Percentiles rank a stretch among this genome's conserved stretches.
Evolutionary conservation across 2,888 invertebrate species (phyloP).

Genomic region (Ceratothoa steindachneri): DNA sequence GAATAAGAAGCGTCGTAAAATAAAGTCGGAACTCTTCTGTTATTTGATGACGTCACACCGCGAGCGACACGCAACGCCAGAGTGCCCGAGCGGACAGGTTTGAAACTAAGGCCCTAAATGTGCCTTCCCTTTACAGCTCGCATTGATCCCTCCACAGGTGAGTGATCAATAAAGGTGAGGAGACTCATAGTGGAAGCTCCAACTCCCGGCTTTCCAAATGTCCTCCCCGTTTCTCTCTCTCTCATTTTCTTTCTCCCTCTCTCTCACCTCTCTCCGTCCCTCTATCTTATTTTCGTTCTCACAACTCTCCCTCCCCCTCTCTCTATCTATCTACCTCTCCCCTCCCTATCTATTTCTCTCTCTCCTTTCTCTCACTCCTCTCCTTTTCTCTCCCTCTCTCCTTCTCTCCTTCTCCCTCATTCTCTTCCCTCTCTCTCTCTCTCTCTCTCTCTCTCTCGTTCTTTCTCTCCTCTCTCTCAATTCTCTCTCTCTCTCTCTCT

Average conservation of each 20-base stretch:
- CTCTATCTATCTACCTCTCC: background rate
- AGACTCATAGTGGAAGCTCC: background rate
- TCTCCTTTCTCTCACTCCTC: too few relatives aligned
- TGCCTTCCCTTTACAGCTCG: background rate
- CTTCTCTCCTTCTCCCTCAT: background rate
- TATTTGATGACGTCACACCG: background rate
- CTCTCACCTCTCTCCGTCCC: background rate
- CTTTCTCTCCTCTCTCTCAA: background rate
- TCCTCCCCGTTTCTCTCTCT: background rate
- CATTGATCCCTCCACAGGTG: background rate
- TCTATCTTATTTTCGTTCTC: background rate
- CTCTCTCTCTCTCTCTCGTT: conserved; percentile 5
- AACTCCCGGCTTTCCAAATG: background rate
- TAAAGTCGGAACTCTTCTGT: background rate
- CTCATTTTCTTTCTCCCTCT: background rate
- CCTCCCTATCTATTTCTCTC: background rate
- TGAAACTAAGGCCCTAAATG: background rate
- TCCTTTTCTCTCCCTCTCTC: too few relatives aligned
- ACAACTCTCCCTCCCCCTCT: conserved; percentile 1
- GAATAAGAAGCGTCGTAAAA: too few relatives aligned
- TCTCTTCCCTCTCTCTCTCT: background rate
- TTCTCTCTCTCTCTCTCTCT: too few relatives aligned
- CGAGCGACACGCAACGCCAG: background rate
- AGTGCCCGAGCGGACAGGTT: background rate
- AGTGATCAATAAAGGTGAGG: background rate